Percentiles rank a stretch among this genome's conserved stretches.
Evolutionary conservation across 2,888 invertebrate species (phyloP).

Genomic region (Pandemis heparana): DNA sequence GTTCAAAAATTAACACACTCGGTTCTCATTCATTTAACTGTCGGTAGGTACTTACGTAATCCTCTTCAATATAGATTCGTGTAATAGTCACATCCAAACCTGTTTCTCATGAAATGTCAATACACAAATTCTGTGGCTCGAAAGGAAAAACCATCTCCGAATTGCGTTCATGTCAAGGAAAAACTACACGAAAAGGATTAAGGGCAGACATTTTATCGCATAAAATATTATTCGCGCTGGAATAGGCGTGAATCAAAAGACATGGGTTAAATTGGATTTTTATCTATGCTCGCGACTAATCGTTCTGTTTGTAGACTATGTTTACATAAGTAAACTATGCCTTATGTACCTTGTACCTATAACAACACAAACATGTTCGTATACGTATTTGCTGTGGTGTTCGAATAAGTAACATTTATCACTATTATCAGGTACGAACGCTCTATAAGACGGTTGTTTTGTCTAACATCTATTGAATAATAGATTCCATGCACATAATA

Average conservation of each 20-base stretch:
- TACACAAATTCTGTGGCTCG: constrained; percentile 23
- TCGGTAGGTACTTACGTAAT: too few species aligned
- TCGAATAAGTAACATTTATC: not conserved
- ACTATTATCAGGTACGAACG: not conserved
- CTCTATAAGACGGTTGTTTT: not conserved
- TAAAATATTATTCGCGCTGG: constrained; percentile 32
- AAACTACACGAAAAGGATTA: constrained; percentile 38
- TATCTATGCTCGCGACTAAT: constrained; percentile 4
- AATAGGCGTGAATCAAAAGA: constrained; percentile 32
- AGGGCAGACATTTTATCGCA: constrained; percentile 31
- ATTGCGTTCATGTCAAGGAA: constrained; percentile 23
- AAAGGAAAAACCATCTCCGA: constrained; percentile 28
- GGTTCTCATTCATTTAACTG: too few species aligned
- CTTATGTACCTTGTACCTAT: constrained; percentile 5
- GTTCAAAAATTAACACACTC: too few species aligned
- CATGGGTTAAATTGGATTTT: constrained; percentile 29
- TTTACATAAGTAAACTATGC: not conserved
- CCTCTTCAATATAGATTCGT: not conserved
- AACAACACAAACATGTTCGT: constrained; percentile 22
- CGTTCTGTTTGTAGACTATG: not conserved
- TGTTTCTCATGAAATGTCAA: constrained; percentile 25
- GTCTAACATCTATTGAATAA: not conserved
- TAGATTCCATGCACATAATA: not conserved
- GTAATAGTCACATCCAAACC: constrained; percentile 14
- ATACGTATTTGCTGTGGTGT: not conserved